Conservation (phyloP, 2,797 vertebrate genomes). For the Epinephelus coioides region DNA sequence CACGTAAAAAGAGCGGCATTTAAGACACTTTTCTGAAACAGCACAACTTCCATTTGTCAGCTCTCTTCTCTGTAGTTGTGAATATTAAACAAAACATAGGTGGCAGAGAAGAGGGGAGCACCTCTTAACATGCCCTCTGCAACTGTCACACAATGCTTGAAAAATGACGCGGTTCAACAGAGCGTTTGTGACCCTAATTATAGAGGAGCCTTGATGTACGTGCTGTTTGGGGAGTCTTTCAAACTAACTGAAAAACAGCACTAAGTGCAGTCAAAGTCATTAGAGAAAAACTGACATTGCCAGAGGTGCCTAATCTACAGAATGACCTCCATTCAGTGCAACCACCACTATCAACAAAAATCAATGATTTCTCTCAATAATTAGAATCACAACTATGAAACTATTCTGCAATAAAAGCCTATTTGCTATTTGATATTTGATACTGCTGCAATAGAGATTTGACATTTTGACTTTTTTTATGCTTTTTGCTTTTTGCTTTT, state of each 20-base stretch:
- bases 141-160: slow-evolving; percentile 69
- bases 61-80: background rate
- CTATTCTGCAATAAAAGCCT: background rate
- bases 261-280: slow-evolving; percentile 38
- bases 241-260: slow-evolving; percentile 56
- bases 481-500: background rate
- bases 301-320: slow-evolving; percentile 17
- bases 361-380: background rate
- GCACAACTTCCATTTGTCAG: slow-evolving; percentile 7
- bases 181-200: slow-evolving; percentile 72
- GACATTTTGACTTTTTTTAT: background rate
- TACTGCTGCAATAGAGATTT: background rate
- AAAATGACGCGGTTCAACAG: slow-evolving; percentile 67
- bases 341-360: background rate
- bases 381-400: background rate
- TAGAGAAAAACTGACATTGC: slow-evolving; percentile 13
- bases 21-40: slow-evolving; percentile 9
- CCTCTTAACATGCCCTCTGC: slow-evolving; percentile 44
- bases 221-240: slow-evolving; percentile 61
- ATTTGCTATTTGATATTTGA: background rate
- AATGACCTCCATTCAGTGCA: slow-evolving; percentile 1
- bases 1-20: background rate
- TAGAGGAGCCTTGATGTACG: slow-evolving; percentile 34
- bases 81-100: slow-evolving; percentile 54
- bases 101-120: slow-evolving; percentile 29